A percentile compares a stretch with the other conserved stretches of the same genome.
Conservation (phyloP, 2,113 vertebrate species). For the Megaceryle torquata region DNA sequence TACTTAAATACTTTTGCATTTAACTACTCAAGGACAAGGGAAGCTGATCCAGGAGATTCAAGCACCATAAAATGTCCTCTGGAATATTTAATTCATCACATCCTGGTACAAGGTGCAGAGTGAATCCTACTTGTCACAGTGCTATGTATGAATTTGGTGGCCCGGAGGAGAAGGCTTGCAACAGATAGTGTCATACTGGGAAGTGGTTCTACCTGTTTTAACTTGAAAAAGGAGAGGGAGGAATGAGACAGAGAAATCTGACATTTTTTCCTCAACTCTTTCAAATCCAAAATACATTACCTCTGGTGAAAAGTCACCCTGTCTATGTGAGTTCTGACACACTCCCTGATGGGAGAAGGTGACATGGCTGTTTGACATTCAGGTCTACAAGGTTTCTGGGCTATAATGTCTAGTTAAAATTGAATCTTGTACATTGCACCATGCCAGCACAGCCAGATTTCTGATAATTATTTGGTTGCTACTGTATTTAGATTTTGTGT, state of each 20-base stretch:
- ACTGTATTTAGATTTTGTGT: conserved; percentile 68
- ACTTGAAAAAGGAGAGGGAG: background rate
- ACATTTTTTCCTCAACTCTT: background rate
- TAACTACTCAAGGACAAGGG: conserved; percentile 35
- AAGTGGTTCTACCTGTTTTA: conserved; percentile 11
- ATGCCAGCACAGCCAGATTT: conserved; percentile 53
- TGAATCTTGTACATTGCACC: conserved; percentile 69
- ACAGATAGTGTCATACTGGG: background rate
- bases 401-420: conserved; percentile 76
- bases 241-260: background rate
- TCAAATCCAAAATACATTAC: conserved; percentile 49
- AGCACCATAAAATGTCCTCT: background rate
- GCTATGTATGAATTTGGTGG: conserved; percentile 21
- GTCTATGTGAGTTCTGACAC: conserved; percentile 53
- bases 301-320: conserved; percentile 59
- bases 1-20: conserved; percentile 49
- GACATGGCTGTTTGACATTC: conserved; percentile 73
- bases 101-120: background rate
- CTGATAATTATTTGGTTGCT: conserved; percentile 70
- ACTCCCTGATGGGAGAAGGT: conserved; percentile 59
- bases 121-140: background rate
- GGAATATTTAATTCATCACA: background rate
- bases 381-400: conserved; percentile 59
- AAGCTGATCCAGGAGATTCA: conserved; percentile 8
- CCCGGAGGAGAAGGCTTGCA: background rate